Evolutionary conservation across 2,888 invertebrate genomes (phyloP).

Genomic region (Endomychus coccineus): DNA sequence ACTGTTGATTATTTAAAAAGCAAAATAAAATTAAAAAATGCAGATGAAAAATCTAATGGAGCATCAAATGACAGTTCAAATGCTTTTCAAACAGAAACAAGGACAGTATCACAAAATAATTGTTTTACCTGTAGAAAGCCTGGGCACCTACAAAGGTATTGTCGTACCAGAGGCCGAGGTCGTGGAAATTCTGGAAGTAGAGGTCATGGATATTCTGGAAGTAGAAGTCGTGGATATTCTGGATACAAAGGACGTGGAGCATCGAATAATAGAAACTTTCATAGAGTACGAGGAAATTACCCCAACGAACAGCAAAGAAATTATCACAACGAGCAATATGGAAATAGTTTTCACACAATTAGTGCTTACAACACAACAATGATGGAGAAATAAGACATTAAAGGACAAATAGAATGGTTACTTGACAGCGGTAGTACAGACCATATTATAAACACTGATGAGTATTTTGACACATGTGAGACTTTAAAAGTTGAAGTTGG

Average conservation of each 20-base stretch:
- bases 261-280: no score
- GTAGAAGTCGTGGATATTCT: no score
- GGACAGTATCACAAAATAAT: constrained; percentile 5
- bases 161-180: no score
- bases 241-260: no score
- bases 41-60: constrained; percentile 13
- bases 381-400: no score
- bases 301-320: no score
- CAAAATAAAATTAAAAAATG: constrained; percentile 18
- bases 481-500: constrained; percentile 15
- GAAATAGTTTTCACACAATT: no score
- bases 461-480: constrained; percentile 11
- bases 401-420: constrained; percentile 11
- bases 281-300: no score
- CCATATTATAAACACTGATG: constrained; percentile 15
- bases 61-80: constrained; percentile 10
- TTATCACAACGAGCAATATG: no score
- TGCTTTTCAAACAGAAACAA: constrained; percentile 1
- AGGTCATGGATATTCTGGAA: no score
- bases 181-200: no score
- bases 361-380: no score
- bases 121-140: constrained; percentile 7
- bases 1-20: constrained; percentile 18
- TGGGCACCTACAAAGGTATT: constrained; percentile 5
- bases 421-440: constrained; percentile 18